phyloP scores from a whole-genome alignment of 2,888 invertebrate genomes.

The Nematopogon swammerdamellus region DNA sequence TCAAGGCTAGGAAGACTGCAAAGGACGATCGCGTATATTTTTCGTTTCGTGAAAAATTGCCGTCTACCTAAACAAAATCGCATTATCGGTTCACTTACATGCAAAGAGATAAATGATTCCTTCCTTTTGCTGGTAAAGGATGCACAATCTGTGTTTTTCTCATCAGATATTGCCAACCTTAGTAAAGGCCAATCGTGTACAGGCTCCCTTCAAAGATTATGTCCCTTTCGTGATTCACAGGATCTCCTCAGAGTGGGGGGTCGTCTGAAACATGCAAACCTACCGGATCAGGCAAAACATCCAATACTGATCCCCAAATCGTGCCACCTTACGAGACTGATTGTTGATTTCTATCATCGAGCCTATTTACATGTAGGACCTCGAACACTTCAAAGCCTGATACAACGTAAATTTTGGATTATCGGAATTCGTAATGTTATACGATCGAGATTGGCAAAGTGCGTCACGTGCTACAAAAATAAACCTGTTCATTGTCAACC shows the following conservation, averaged over 20 bases:
- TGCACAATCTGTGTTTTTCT: too few relatives aligned
- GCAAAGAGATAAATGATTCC: too few relatives aligned
- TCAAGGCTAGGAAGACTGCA: too few relatives aligned
- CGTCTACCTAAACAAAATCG: too few relatives aligned
- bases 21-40: too few relatives aligned
- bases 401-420: neutral
- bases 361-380: neutral
- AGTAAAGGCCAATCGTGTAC: neutral
- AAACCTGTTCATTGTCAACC: neutral
- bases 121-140: too few relatives aligned
- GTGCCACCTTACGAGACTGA: neutral
- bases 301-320: neutral
- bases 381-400: neutral
- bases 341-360: neutral
- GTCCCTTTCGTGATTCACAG: neutral
- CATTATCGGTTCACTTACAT: too few relatives aligned
- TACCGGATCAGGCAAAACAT: neutral
- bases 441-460: neutral
- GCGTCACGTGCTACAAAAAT: neutral
- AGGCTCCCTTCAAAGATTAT: neutral
- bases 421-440: neutral
- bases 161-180: too few relatives aligned
- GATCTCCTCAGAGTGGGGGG: neutral
- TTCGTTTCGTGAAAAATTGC: too few relatives aligned
- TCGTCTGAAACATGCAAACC: neutral